A percentile compares a stretch with the other conserved stretches of the same genome.
phyloP scores from a whole-genome alignment of 1,140 invertebrate genomes.

The Heliconius nattereri region DNA sequence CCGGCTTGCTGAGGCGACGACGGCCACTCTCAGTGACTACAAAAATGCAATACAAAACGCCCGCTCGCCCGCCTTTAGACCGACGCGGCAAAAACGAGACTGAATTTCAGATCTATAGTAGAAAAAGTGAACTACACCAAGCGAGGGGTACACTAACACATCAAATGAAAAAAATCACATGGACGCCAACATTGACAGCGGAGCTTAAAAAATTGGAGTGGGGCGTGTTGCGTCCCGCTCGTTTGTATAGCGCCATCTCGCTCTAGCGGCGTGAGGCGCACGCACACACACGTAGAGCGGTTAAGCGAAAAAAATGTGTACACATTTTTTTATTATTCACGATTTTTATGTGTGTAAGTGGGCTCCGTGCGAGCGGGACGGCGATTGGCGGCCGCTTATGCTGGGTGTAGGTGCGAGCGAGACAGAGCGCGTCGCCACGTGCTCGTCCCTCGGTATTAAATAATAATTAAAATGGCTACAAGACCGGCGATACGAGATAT shows the following conservation, averaged over 20 bases:
- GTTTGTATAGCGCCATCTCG: conserved; percentile 58
- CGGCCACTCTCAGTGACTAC: conserved; percentile 58
- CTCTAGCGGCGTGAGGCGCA: conserved; percentile 71
- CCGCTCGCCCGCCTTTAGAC: conserved; percentile 76
- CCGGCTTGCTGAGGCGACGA: conserved; percentile 53
- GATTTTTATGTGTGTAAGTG: conserved; percentile 81
- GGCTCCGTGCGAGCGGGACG: conserved; percentile 68
- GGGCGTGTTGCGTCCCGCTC: conserved; percentile 58
- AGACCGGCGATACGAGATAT: conserved; percentile 76
- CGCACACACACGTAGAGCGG: conserved; percentile 69
- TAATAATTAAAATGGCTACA: conserved; percentile 81
- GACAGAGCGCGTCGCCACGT: conserved; percentile 72
- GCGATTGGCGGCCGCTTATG: conserved; percentile 43
- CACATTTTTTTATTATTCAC: conserved; percentile 81
- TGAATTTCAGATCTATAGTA: conserved; percentile 82
- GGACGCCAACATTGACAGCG: conserved; percentile 68
- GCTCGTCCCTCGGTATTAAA: conserved; percentile 80
- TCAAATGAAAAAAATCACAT: conserved; percentile 80
- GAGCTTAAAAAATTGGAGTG: conserved; percentile 79
- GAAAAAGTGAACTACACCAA: conserved; percentile 81
- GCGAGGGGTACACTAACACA: conserved; percentile 80
- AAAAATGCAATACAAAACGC: conserved; percentile 76
- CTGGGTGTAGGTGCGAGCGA: conserved; percentile 45
- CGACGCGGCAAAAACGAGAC: conserved; percentile 81
- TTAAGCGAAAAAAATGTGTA: conserved; percentile 81